phyloP scores from a whole-genome alignment of 2,888 invertebrate genomes.

The Lamellibrachia satsuma region DNA sequence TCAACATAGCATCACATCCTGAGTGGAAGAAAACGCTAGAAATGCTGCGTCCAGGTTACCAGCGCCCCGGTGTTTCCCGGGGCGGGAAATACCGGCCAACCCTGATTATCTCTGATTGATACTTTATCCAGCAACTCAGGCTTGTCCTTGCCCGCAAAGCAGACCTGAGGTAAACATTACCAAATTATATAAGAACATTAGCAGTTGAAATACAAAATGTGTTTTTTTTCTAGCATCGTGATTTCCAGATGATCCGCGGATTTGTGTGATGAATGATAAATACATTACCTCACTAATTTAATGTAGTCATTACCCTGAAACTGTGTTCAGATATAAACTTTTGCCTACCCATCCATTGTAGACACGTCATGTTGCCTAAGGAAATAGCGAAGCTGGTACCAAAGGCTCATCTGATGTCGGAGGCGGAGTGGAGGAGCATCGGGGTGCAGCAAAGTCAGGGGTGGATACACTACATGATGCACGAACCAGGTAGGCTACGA shows the following conservation, averaged over 20 bases:
- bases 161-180: not conserved
- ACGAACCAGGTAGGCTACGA: conserved; percentile 76
- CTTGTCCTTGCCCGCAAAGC: not conserved
- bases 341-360: conserved; percentile 62
- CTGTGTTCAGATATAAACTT: not conserved
- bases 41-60: too few relatives aligned
- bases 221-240: not conserved
- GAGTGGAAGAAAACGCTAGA: too few relatives aligned
- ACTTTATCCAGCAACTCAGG: too few relatives aligned
- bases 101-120: too few relatives aligned
- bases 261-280: not conserved
- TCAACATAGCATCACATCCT: too few relatives aligned
- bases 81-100: too few relatives aligned
- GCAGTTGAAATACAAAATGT: not conserved
- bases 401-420: conserved; percentile 91
- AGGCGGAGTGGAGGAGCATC: conserved; percentile 91
- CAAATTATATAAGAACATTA: not conserved
- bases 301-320: not conserved
- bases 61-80: too few relatives aligned
- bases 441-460: conserved; percentile 96
- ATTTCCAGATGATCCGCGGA: not conserved
- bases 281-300: not conserved
- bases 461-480: conserved; percentile 97
- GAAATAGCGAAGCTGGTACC: conserved; percentile 90
- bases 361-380: conserved; percentile 93